These are phyloP conservation scores for Acrocephalus kingi DNA, from an alignment of 2,113 vertebrate genomes.

Conservation along the genomic window DNA sequence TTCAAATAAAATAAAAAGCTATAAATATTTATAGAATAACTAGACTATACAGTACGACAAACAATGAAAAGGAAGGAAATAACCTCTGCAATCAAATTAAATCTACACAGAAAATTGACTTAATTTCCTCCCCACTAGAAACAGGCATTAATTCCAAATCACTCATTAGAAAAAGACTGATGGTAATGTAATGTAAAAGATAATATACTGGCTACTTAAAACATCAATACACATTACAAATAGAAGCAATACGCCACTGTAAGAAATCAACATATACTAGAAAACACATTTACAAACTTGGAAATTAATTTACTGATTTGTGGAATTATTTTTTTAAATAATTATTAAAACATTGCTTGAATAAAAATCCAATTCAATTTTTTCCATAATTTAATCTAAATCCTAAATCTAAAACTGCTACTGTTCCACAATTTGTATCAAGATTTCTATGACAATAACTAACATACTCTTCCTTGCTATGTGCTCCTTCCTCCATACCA, in stretches of 20 bases:
- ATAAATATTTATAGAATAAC: background rate
- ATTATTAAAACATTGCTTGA: background rate
- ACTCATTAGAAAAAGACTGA: background rate
- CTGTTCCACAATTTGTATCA: background rate
- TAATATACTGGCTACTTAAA: background rate
- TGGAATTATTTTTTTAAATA: background rate
- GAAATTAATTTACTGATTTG: background rate
- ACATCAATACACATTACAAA: background rate
- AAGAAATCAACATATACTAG: background rate
- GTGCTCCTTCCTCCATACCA: background rate
- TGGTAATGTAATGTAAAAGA: background rate
- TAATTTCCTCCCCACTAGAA: background rate
- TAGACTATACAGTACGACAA: fast-evolving
- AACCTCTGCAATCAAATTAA: background rate
- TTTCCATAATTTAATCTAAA: background rate
- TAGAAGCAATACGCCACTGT: background rate
- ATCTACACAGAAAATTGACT: background rate
- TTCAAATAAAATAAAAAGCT: background rate
- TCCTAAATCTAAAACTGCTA: background rate
- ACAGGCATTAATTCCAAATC: background rate
- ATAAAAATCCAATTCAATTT: background rate
- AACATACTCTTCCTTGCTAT: background rate
- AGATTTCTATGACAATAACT: background rate
- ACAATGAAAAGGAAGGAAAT: background rate
- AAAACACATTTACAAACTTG: background rate